These are phyloP conservation scores for Pogonognathellus flavescens DNA, from an alignment of 1,140 invertebrate species.

Conservation along the genomic window DNA sequence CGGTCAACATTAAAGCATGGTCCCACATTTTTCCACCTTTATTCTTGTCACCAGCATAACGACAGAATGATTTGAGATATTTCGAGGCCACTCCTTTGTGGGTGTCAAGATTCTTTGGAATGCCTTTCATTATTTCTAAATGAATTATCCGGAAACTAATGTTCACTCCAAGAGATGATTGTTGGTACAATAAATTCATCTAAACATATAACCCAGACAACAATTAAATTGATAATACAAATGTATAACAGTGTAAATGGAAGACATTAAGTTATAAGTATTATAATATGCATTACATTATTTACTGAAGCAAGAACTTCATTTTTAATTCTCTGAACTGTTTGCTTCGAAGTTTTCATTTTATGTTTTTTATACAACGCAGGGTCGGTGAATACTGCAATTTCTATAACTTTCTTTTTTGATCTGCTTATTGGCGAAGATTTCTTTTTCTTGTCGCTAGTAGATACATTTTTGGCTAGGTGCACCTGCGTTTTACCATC, in stretches of 20 bases:
- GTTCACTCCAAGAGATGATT: not conserved
- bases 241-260: not conserved
- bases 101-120: not conserved
- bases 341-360: slow-evolving; percentile 35
- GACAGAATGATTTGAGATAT: slow-evolving; percentile 52
- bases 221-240: not conserved
- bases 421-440: not conserved
- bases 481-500: too few relatives aligned
- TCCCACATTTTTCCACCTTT: slow-evolving; percentile 19
- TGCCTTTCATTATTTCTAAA: slow-evolving; percentile 19
- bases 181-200: slow-evolving; percentile 32
- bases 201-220: not conserved
- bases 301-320: not conserved
- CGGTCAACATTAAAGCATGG: slow-evolving; percentile 46
- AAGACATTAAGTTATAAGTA: not conserved
- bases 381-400: slow-evolving; percentile 50
- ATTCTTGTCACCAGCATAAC: slow-evolving; percentile 51
- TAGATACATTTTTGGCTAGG: not conserved
- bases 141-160: not conserved
- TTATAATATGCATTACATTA: not conserved
- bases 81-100: slow-evolving; percentile 1
- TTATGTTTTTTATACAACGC: slow-evolving; percentile 20
- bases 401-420: slow-evolving; percentile 25
- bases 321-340: not conserved
- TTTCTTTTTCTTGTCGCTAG: not conserved